A percentile compares a stretch with the other conserved stretches of the same genome.
Evolutionary conservation across 2,113 vertebrate genomes (phyloP).

Genomic region (Alces alces): DNA sequence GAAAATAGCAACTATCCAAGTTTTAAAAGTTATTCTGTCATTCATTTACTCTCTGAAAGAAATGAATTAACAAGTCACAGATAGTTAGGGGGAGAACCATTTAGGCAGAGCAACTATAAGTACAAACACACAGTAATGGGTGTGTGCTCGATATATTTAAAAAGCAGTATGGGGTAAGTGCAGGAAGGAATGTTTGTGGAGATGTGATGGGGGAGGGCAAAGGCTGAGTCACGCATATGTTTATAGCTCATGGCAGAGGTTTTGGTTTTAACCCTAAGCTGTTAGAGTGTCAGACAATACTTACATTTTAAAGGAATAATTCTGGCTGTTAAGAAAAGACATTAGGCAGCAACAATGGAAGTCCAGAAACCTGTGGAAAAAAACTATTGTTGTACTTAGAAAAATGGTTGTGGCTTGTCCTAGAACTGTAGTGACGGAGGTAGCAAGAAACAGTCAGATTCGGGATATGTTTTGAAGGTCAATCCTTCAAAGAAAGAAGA

Average conservation of each 20-base stretch:
- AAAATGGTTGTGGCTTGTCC: neutral
- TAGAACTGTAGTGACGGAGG: neutral
- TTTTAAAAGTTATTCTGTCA: neutral
- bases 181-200: neutral
- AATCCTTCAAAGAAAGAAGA: neutral
- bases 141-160: neutral
- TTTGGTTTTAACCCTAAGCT: neutral
- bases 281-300: neutral
- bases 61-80: neutral
- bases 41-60: neutral
- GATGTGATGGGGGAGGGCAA: neutral
- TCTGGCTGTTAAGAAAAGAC: neutral
- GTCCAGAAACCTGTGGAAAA: neutral
- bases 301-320: neutral
- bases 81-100: neutral
- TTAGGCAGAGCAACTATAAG: neutral
- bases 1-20: neutral
- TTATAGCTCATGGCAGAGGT: neutral
- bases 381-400: neutral
- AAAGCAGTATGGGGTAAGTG: neutral
- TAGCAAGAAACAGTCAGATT: neutral
- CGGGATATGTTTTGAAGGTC: neutral
- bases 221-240: neutral
- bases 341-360: neutral
- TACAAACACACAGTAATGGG: neutral